These are phyloP conservation scores for Drosophila tripunctata DNA, from an alignment of 2,888 invertebrate species.

Conservation along the genomic window DNA sequence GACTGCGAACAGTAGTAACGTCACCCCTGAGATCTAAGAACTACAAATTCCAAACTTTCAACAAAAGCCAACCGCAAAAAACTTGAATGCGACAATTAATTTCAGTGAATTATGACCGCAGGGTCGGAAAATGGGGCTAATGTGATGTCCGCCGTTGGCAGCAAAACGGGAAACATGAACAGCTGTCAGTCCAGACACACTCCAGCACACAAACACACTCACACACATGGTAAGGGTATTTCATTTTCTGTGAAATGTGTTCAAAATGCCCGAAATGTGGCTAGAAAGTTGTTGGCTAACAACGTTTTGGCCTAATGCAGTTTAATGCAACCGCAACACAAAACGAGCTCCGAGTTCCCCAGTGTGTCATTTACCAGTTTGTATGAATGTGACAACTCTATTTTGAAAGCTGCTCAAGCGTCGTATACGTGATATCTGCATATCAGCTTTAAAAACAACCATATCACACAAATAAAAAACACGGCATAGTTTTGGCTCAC, in stretches of 20 bases:
- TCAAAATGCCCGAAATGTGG: conserved; percentile 54
- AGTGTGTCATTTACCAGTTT: conserved; percentile 63
- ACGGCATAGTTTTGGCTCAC: conserved; percentile 15
- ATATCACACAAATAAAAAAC: not conserved
- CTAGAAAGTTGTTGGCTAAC: conserved; percentile 47
- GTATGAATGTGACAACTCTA: conserved; percentile 42
- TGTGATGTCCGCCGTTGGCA: conserved; percentile 62
- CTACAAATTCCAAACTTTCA: conserved; percentile 11
- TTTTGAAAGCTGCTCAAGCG: conserved; percentile 6
- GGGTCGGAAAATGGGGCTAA: conserved; percentile 69
- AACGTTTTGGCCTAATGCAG: conserved; percentile 45
- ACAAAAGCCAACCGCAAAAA: conserved; percentile 21
- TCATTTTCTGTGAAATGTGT: conserved; percentile 39
- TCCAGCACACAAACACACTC: conserved; percentile 9
- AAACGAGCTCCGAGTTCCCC: conserved; percentile 49
- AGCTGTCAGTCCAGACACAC: conserved; percentile 60
- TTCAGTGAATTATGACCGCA: conserved; percentile 75
- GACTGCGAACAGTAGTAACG: not conserved
- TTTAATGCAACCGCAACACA: conserved; percentile 51
- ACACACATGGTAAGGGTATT: not conserved
- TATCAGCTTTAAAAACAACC: conserved; percentile 36
- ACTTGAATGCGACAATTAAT: conserved; percentile 74
- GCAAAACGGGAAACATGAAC: conserved; percentile 50
- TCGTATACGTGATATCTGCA: conserved; percentile 61
- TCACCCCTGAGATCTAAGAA: conserved; percentile 24